These are phyloP conservation scores for Drosophila nr. perissopoda DNA, from an alignment of 2,888 invertebrate species.

Conservation along the genomic window DNA sequence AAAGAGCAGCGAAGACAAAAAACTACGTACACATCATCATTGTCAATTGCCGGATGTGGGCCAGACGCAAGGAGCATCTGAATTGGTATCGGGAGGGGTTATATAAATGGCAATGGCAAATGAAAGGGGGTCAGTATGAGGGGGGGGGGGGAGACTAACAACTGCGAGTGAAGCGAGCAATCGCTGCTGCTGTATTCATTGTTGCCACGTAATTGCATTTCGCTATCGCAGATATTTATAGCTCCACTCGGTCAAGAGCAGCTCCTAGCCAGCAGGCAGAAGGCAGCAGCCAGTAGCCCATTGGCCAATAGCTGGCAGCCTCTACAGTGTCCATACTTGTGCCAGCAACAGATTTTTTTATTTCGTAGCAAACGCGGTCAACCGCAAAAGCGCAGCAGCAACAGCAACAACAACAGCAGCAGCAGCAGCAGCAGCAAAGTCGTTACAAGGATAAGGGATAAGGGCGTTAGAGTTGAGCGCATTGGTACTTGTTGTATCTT, in stretches of 20 bases:
- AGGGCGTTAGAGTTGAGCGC: constrained; percentile 71
- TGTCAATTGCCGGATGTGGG: constrained; percentile 77
- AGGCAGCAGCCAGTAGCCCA: constrained; percentile 14
- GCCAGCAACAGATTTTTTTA: constrained; percentile 80
- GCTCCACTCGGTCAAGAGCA: constrained; percentile 83
- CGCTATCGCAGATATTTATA: constrained; percentile 84
- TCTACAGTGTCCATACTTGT: constrained; percentile 56
- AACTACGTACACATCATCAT: constrained; percentile 80
- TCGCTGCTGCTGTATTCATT: constrained; percentile 82
- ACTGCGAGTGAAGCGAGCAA: constrained; percentile 65
- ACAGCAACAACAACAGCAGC: constrained; percentile 1
- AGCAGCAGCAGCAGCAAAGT: constrained; percentile 50
- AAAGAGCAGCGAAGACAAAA: constrained; percentile 71
- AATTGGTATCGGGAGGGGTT: constrained; percentile 10
- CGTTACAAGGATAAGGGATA: constrained; percentile 78
- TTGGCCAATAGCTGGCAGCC: constrained; percentile 42
- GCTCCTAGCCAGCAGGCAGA: constrained; percentile 20
- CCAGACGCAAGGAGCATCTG: constrained; percentile 21
- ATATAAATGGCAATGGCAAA: constrained; percentile 5
- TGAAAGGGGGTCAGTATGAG: background rate
- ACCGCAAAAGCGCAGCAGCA: constrained; percentile 80
- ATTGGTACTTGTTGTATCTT: constrained; percentile 32
- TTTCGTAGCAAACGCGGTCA: constrained; percentile 81
- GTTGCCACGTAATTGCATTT: constrained; percentile 84
- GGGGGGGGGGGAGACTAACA: constrained; percentile 18